Base-by-base conservation (phyloP, 2,113 vertebrate species). In the Capreolus pygargus region DNA sequence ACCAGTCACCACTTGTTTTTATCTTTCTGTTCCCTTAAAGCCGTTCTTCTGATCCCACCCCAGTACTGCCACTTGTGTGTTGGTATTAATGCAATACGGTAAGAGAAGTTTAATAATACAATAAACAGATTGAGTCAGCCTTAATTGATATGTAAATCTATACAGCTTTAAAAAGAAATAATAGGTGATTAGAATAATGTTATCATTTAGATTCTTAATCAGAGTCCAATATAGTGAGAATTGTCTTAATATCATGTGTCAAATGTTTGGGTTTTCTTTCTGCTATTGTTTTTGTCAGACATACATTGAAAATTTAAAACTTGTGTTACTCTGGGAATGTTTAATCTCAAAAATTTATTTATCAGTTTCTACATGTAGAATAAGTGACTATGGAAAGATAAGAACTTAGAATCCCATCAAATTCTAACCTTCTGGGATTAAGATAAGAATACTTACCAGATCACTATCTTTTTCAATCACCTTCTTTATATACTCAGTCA, bases 31-130 rank as follows among this genome's bases (percentile, higher is more conserved):
- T 57, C 13, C 25, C 33, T 74, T 33, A 54, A 54, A 85, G 25
- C 5, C 54, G 67, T 17, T 3, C 8, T 2, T 10, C 8, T 39
- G 39, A 78, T 5, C 4, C 12, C 12, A 6, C 2, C 1, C 2
- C 0, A 14, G 7, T 17, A 19, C 33, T 87, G 12, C 39, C 33
- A 33, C 23, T 45, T 76, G 3, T 6, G 6, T 33, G 28, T n/a
- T 47, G n/a, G 2, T 15, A 43, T 33, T 16, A 55, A 2, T 47
- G 19, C 7, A 54, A 45, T 43, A 27, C 7, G 1, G 10, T 54
- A 47, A 79, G 9, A 6, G 3, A 28, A 9, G 90, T 43, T 27
- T 64, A 54, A 8, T 11, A 39, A 61, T 61, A 61, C 47, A 17
- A 36, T 54, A 50, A 85, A 39, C 9, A 54, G 36, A 43, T 45